These are phyloP conservation scores for Vesta saturnalis DNA, from an alignment of 2,888 invertebrate species.

Conservation along the genomic window DNA sequence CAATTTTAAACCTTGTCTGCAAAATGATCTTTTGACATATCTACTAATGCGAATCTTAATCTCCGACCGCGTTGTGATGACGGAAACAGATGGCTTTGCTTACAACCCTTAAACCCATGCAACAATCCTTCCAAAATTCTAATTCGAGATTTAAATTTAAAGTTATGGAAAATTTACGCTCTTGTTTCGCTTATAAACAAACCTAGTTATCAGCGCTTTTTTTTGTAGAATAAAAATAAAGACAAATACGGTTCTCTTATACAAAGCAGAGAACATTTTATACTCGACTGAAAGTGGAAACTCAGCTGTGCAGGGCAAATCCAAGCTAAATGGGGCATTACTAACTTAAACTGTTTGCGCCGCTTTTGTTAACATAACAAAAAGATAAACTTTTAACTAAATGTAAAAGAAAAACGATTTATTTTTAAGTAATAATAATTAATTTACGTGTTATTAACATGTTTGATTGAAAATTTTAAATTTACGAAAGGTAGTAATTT, in stretches of 20 bases:
- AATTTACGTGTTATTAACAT: too few species aligned
- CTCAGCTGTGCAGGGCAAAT: constrained; percentile 25
- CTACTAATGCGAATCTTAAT: constrained; percentile 46
- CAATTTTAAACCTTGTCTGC: constrained; percentile 42
- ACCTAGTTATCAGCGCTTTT: too few species aligned
- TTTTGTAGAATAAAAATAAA: constrained; percentile 26
- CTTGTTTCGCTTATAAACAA: too few species aligned
- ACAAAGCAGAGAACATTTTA: constrained; percentile 23
- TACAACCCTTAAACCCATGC: constrained; percentile 22
- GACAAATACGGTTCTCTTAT: constrained; percentile 25
- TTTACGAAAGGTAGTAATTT: not conserved
- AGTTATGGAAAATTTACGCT: too few species aligned
- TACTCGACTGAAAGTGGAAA: constrained; percentile 30
- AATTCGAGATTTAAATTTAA: constrained; percentile 22
- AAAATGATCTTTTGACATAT: constrained; percentile 45
- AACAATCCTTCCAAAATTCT: constrained; percentile 24
- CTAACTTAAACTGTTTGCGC: constrained; percentile 32
- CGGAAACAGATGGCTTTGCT: constrained; percentile 45
- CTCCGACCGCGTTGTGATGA: constrained; percentile 42
- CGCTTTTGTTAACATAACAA: constrained; percentile 35
- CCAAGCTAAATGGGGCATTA: constrained; percentile 35
- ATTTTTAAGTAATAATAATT: too few species aligned
- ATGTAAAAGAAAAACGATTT: too few species aligned
- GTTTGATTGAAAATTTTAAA: not conserved
- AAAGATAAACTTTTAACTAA: constrained; percentile 31